Evolutionary conservation across 1,140 invertebrate species (phyloP), one percentile per base, ranked within the genome.

Genomic region (Gryllus bimaculatus): DNA sequence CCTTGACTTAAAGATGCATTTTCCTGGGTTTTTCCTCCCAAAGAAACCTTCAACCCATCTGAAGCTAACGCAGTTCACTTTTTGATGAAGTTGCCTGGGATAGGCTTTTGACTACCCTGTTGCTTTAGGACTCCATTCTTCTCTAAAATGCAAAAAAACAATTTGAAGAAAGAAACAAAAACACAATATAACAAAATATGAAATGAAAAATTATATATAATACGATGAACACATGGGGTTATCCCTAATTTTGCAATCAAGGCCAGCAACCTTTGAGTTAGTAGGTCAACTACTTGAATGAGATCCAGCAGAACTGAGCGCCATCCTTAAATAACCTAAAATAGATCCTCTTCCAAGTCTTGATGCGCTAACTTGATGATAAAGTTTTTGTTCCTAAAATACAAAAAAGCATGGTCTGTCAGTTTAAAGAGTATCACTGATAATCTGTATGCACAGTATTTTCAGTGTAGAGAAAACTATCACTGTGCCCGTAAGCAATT

Each of bases 161-260:
- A 18, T 48, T 10, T 20, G 4, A n/a, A n/a, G n/a, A 8, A 54
- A 75, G n/a, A 75, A 10, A n/a, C n/a, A 8, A n/a, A 8, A 75
- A 8, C n/a, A 8, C 74, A 75, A 75, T 8, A 8, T n/a, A n/a
- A n/a, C n/a, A 39, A 8, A 75, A 8, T 20, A 39, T 8, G 10
- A 8, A 8, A 8, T 54, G 8, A 8, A 15, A 54, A 8, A 54
- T 54, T 15, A 54, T 8, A 54, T 15, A 54, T 54, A 92, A 91
- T 89, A 96, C 95, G 93, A 94, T 20, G 96, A n/a, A 97, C 0
- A 99, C 95, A 85, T 98, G 96, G 96, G 93, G 87, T 98, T 98
- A 81, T 97, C 95, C 78, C 97, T 89, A 76, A 99, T 92, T 85
- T 96, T 95, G 79, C 92, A 93, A 86, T 97, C 94, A 6, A 97